Percentiles rank a stretch among this genome's conserved stretches.
Conservation (phyloP, 1,140 invertebrate species). For the Lerema accius region DNA sequence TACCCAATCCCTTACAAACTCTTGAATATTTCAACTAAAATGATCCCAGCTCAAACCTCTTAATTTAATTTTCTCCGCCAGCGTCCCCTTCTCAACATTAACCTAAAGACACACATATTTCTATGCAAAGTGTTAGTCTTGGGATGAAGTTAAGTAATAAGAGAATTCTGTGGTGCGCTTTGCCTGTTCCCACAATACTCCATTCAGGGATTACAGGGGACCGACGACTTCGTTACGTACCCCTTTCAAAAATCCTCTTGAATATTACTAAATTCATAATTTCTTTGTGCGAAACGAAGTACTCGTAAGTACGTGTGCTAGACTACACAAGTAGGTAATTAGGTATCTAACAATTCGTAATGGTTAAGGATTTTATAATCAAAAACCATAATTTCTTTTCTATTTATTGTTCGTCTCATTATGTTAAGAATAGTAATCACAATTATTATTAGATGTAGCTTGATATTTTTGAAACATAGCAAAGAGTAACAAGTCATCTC, state of each 20-base stretch:
- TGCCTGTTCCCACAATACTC: slow-evolving; percentile 12
- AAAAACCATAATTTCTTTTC: neutral
- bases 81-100: neutral
- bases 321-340: neutral
- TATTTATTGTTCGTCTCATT: too few relatives aligned
- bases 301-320: neutral
- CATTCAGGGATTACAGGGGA: slow-evolving; percentile 35
- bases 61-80: neutral
- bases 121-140: neutral
- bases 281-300: neutral
- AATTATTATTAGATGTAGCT: too few relatives aligned
- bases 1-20: too few relatives aligned
- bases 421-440: too few relatives aligned
- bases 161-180: neutral
- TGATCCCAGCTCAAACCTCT: too few relatives aligned
- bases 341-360: too few relatives aligned
- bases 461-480: too few relatives aligned
- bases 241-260: slow-evolving; percentile 37
- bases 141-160: neutral
- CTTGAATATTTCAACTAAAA: too few relatives aligned
- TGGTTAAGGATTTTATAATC: neutral
- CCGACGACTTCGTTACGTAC: slow-evolving; percentile 8
- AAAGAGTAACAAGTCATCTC: too few relatives aligned
- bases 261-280: slow-evolving; percentile 16
- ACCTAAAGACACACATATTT: neutral